phyloP scores from a whole-genome alignment of 2,797 vertebrate genomes.

The Dendrocincla fuliginosa region DNA sequence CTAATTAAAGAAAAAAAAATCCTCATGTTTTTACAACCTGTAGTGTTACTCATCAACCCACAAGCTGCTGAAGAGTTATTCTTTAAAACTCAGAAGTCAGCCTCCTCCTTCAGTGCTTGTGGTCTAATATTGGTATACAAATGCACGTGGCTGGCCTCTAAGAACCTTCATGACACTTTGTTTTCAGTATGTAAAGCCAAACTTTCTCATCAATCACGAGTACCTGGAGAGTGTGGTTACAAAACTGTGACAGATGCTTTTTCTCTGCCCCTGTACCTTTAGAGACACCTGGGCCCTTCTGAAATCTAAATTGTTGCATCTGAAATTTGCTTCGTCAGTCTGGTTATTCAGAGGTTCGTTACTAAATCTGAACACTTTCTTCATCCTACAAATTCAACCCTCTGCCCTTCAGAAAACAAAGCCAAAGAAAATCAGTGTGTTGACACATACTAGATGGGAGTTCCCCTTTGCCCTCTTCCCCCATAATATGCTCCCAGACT shows the following conservation, averaged over 20 bases:
- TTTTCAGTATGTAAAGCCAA: background rate
- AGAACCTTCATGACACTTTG: background rate
- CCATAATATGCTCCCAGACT: background rate
- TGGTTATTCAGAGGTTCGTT: background rate
- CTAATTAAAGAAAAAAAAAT: background rate
- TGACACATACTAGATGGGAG: background rate
- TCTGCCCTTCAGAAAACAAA: background rate
- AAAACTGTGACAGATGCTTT: background rate
- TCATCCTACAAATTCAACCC: background rate
- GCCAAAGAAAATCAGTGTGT: background rate
- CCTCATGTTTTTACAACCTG: background rate
- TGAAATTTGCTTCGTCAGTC: background rate
- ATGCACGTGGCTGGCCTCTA: background rate
- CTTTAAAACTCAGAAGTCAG: background rate
- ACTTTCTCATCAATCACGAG: background rate
- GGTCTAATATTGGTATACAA: background rate
- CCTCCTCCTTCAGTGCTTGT: background rate
- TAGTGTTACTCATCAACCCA: background rate
- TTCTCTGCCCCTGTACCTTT: background rate
- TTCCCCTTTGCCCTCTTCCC: background rate
- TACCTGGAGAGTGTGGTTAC: background rate
- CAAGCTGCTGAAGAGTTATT: background rate
- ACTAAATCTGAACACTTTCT: background rate
- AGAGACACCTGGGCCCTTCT: rapidly evolving
- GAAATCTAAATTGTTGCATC: background rate